phyloP scores from a whole-genome alignment of 2,888 invertebrate species.

The Hoplodrina blanda region DNA sequence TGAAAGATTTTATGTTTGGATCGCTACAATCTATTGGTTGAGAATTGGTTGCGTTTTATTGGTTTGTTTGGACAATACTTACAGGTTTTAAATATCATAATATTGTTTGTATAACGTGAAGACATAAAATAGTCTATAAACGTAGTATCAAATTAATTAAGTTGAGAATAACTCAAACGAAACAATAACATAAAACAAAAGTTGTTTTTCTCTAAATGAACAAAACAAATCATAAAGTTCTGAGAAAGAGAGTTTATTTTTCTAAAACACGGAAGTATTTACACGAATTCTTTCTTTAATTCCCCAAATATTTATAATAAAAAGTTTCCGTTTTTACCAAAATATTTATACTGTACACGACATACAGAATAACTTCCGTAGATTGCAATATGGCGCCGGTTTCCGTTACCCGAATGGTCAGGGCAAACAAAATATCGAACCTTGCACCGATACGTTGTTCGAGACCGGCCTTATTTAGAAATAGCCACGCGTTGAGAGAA shows the following conservation, averaged over 20 bases:
- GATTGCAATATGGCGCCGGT: constrained; percentile 64
- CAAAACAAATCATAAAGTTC: constrained; percentile 5
- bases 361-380: constrained; percentile 64
- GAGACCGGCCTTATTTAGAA: constrained; percentile 77
- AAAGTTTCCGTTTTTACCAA: constrained; percentile 35
- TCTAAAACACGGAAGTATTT: constrained; percentile 40
- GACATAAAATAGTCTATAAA: neutral
- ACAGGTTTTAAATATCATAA: constrained; percentile 9
- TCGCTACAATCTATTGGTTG: constrained; percentile 26
- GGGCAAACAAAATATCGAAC: constrained; percentile 76
- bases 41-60: constrained; percentile 28
- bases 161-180: neutral
- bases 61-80: constrained; percentile 21
- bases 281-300: constrained; percentile 32
- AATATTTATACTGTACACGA: constrained; percentile 56
- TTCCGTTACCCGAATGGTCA: constrained; percentile 76
- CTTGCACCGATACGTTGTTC: constrained; percentile 73
- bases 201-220: neutral
- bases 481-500: constrained; percentile 57
- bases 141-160: neutral
- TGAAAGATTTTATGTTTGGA: constrained; percentile 52
- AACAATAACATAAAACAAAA: neutral
- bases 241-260: constrained; percentile 8
- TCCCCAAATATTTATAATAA: constrained; percentile 48
- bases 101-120: neutral